Conservation (phyloP, 64 coral and sea anemone genomes). For the Porites lutea region DNA sequence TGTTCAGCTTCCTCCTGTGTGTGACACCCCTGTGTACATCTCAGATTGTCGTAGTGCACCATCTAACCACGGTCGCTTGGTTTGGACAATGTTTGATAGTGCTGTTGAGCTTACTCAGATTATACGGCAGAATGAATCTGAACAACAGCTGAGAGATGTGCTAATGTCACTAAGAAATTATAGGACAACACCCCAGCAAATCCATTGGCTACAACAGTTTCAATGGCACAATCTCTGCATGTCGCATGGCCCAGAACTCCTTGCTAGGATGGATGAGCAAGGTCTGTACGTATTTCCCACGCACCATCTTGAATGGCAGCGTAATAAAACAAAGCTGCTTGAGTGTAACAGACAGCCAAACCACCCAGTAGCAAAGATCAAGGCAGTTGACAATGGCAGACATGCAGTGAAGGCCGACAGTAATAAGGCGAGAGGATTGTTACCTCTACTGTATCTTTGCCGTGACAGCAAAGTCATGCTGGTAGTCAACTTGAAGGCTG, state of each 20-base stretch:
- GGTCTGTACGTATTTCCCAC: conserved; percentile 23
- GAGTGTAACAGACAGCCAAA: conserved; percentile 28
- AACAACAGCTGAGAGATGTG: conserved; percentile 32
- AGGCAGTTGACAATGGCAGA: background rate
- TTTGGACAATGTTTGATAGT: conserved; percentile 42
- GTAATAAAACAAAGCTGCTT: conserved; percentile 38
- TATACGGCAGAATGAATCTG: conserved; percentile 30
- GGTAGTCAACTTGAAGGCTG: conserved; percentile 26
- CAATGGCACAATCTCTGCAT: conserved; percentile 42
- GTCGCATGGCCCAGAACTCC: conserved; percentile 29
- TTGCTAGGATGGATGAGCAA: conserved; percentile 57
- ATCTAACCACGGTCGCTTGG: conserved; percentile 44
- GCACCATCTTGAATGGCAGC: conserved; percentile 23
- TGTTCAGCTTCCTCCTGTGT: conserved; percentile 40
- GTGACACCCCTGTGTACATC: conserved; percentile 27
- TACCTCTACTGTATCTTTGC: background rate
- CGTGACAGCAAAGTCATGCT: conserved; percentile 60
- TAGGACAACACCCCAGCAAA: conserved; percentile 29
- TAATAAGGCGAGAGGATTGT: conserved; percentile 23
- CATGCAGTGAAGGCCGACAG: conserved; percentile 30
- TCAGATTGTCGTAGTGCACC: conserved; percentile 35
- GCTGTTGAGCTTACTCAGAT: conserved; percentile 37
- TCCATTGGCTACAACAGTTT: conserved; percentile 54
- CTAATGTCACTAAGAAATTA: conserved; percentile 29
- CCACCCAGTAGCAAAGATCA: conserved; percentile 46